phyloP scores from a whole-genome alignment of 30 jellyfish, hydroid and myxozoan species.

The Rhopilema esculentum region DNA sequence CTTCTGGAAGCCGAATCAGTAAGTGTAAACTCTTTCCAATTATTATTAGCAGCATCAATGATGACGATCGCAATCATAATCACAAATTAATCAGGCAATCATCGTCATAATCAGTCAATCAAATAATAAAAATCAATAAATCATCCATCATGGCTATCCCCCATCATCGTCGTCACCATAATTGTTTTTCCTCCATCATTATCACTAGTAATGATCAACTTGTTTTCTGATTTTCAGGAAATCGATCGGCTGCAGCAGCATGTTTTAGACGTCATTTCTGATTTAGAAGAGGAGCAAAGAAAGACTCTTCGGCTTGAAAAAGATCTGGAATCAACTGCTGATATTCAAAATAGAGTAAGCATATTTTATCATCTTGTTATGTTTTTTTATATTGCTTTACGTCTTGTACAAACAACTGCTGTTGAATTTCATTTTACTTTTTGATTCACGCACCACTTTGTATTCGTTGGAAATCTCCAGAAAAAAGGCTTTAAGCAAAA shows the following conservation, averaged over 20 bases:
- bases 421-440: too few relatives aligned
- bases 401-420: too few relatives aligned
- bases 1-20: constrained; percentile 88
- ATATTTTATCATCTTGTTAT: not conserved
- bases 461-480: too few relatives aligned
- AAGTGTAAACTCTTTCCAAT: not conserved
- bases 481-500: too few relatives aligned
- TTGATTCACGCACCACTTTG: too few relatives aligned
- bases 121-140: too few relatives aligned
- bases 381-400: too few relatives aligned
- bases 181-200: not conserved
- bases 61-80: not conserved
- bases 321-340: constrained; percentile 54
- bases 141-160: too few relatives aligned
- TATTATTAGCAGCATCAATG: too few relatives aligned
- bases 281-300: constrained; percentile 82
- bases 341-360: constrained; percentile 66
- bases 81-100: not conserved
- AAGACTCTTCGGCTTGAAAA: constrained; percentile 56
- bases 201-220: not conserved
- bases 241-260: constrained; percentile 78
- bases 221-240: constrained; percentile 64
- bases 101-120: not conserved
- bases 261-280: constrained; percentile 73
- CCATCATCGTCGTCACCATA: not conserved